Base-by-base conservation (phyloP, 2,113 vertebrate genomes). In the Cololabis saira region DNA sequence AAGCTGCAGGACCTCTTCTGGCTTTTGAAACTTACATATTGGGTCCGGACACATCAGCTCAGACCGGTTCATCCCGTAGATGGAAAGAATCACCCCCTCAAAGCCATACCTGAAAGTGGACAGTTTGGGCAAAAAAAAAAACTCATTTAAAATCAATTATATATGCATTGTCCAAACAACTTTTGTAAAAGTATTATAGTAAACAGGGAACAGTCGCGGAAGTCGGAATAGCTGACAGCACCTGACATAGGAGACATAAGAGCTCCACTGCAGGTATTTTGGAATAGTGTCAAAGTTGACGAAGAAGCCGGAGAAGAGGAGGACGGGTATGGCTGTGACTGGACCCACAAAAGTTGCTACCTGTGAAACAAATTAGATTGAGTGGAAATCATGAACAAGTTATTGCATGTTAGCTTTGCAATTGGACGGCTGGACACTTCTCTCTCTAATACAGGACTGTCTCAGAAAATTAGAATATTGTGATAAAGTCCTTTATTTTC, bases 221-320 rank as follows among this genome's bases (percentile, higher is more conserved):
- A 8, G 49, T 30, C 4, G 61, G 14, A n/a, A 18, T 0, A 47
- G 27, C 5, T 67, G 43, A 57, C 73, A 71, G 22, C 71, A 99
- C 98, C 98, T 97, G 93, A 99, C 97, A 0, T 99, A 99, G 76
- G 98, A 99, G 64, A 99, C 89, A 2, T 99, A 99, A 60, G 97
- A 99, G 71, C 96, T 98, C 98, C 97, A 99, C 49, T 98, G 96
- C 52, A 99, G 89, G 88, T 99, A 99, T 62, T 96, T 97, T 48
- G 98, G 98, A 81, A 99, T 99, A 70, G 97, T 99, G 93, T 99
- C 97, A 90, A 99, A 99, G 83, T 97, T 98, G 83, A 99, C 96
- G 1, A 99, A 99, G 92, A 99, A 99, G 62, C 98, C 97, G 2
- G 98, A 99, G 92, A 99, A 99, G 61, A 99, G 92, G 58, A 99